phyloP scores from a whole-genome alignment of 2,888 invertebrate genomes.

The Augiades crinisus region DNA sequence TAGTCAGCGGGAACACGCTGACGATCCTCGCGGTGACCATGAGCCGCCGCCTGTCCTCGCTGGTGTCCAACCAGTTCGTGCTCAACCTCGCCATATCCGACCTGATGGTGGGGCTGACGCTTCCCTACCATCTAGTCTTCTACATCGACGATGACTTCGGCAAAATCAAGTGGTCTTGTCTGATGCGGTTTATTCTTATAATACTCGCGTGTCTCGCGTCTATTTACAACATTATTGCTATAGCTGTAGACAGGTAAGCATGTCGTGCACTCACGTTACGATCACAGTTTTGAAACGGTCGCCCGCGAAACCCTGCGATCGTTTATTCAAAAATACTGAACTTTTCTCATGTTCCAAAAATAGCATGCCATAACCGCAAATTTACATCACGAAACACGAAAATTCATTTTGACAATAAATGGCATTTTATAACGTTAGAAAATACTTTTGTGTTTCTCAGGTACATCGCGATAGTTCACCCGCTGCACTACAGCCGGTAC shows the following conservation, averaged over 20 bases:
- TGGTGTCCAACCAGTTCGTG: constrained; percentile 89
- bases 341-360: constrained; percentile 3
- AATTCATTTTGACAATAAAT: not conserved
- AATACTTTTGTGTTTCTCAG: constrained; percentile 48
- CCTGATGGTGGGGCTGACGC: constrained; percentile 87
- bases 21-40: constrained; percentile 88
- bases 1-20: constrained; percentile 87
- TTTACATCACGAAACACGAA: not conserved
- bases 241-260: constrained; percentile 86
- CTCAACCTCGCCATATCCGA: constrained; percentile 90
- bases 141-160: constrained; percentile 84
- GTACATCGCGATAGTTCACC: constrained; percentile 90
- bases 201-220: constrained; percentile 90
- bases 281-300: not conserved
- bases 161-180: constrained; percentile 82
- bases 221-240: constrained; percentile 88
- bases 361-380: not conserved
- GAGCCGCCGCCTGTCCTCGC: constrained; percentile 85
- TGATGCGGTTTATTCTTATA: constrained; percentile 87
- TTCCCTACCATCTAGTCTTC: constrained; percentile 90
- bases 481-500: constrained; percentile 88
- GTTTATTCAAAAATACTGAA: constrained; percentile 9
- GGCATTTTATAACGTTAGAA: no score
- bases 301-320: not conserved
- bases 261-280: constrained; percentile 27